These are phyloP conservation scores for Orthosia gracilis DNA, from an alignment of 2,888 invertebrate species.

Conservation along the genomic window DNA sequence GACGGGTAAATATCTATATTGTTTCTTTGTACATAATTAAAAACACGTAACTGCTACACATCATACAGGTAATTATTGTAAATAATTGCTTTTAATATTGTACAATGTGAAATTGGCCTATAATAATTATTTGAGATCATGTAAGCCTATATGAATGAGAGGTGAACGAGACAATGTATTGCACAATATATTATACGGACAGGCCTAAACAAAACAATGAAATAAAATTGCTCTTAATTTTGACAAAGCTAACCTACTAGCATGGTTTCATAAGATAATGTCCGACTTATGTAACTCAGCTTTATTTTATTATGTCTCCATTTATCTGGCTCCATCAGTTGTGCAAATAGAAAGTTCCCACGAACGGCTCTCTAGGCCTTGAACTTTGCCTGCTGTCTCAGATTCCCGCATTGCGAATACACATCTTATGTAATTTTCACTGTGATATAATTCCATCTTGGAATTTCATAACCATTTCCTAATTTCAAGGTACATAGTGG, in stretches of 20 bases:
- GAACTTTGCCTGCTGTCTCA: slow-evolving; percentile 65
- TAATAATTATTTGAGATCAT: slow-evolving; percentile 12
- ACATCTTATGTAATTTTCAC: slow-evolving; percentile 60
- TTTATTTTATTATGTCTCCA: slow-evolving; percentile 57
- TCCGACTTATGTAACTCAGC: slow-evolving; percentile 60
- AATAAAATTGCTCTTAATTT: slow-evolving; percentile 51
- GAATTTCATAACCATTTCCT: slow-evolving; percentile 77
- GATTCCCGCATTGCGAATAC: slow-evolving; percentile 65
- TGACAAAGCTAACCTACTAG: slow-evolving; percentile 71
- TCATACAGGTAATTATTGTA: slow-evolving; percentile 9
- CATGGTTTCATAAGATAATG: slow-evolving; percentile 70
- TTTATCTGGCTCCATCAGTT: slow-evolving; percentile 40
- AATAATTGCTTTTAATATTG: slow-evolving; percentile 26
- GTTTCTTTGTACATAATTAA: background rate
- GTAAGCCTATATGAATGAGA: slow-evolving; percentile 15
- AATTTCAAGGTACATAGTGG: slow-evolving; percentile 93
- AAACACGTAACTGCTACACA: background rate
- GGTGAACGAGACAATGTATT: slow-evolving; percentile 32
- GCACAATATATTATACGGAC: slow-evolving; percentile 20
- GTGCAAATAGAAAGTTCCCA: slow-evolving; percentile 72
- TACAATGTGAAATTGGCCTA: slow-evolving; percentile 13
- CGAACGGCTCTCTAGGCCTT: slow-evolving; percentile 66
- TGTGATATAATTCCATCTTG: slow-evolving; percentile 76
- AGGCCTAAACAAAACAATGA: slow-evolving; percentile 42
- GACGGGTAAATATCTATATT: slow-evolving; percentile 90